Conservation (phyloP, 2,888 invertebrate species). For the Morinoia aosen region DNA sequence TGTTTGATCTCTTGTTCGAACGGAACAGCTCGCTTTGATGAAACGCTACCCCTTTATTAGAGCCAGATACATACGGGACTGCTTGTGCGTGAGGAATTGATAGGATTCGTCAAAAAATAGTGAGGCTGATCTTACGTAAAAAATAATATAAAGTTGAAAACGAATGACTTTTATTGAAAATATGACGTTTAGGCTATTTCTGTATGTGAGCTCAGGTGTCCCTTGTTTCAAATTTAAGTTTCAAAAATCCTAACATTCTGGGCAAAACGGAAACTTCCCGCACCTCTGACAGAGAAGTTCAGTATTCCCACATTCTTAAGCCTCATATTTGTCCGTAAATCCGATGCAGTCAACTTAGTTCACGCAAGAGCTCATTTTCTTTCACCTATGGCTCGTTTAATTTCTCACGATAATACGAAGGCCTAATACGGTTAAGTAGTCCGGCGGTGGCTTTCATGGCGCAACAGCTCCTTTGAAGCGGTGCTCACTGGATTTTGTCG, state of each 20-base stretch:
- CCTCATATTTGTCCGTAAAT: not conserved
- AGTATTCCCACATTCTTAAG: not conserved
- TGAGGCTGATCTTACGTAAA: not conserved
- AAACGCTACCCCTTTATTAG: not conserved
- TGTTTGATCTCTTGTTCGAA: not conserved
- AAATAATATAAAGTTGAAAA: no score
- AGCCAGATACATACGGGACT: not conserved
- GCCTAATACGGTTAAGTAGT: not conserved
- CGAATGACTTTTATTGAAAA: no score
- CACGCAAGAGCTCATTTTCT: not conserved
- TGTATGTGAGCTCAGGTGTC: not conserved
- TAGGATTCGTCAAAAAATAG: not conserved
- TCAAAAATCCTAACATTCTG: not conserved
- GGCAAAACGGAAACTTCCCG: not conserved
- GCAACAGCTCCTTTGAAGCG: conserved; percentile 3
- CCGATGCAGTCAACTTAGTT: not conserved
- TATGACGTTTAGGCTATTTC: no score
- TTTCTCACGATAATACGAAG: not conserved
- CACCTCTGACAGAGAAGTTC: not conserved
- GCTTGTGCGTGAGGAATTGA: not conserved
- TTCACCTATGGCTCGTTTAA: not conserved
- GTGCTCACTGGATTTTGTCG: not conserved
- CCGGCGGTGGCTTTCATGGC: not conserved
- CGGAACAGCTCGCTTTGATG: not conserved
- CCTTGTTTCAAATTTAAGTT: not conserved